A percentile compares a stretch with the other conserved stretches of the same genome.
These are phyloP conservation scores for Chelon auratus DNA, from an alignment of 2,797 vertebrate genomes.

Conservation along the genomic window DNA sequence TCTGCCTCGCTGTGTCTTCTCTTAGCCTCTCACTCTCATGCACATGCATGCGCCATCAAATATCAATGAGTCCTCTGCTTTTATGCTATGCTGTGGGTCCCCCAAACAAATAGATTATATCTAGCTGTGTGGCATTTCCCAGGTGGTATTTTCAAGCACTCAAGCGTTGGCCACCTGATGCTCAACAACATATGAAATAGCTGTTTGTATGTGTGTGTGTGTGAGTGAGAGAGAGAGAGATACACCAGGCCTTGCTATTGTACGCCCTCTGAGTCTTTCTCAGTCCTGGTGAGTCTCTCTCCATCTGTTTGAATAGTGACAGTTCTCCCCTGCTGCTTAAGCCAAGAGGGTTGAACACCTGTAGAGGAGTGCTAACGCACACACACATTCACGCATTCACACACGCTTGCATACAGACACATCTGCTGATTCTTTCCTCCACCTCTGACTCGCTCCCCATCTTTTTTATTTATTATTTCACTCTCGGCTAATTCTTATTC, in stretches of 20 bases:
- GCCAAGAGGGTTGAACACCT: constrained; percentile 35
- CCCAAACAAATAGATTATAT: constrained; percentile 69
- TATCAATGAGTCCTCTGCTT: constrained; percentile 54
- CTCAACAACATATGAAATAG: constrained; percentile 52
- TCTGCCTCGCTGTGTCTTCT: not conserved
- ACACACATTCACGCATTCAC: not conserved
- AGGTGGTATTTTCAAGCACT: constrained; percentile 59
- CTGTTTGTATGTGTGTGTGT: constrained; percentile 26
- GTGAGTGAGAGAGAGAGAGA: constrained; percentile 14
- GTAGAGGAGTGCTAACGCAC: constrained; percentile 17
- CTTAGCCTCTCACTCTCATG: not conserved
- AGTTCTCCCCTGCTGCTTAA: constrained; percentile 30
- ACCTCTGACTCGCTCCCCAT: constrained; percentile 12
- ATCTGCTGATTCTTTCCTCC: constrained; percentile 11
- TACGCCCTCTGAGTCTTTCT: constrained; percentile 40
- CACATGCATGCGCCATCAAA: constrained; percentile 47
- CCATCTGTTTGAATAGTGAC: constrained; percentile 54
- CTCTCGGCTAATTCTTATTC: constrained; percentile 39
- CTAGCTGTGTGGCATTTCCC: constrained; percentile 64
- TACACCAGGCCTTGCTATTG: constrained; percentile 4
- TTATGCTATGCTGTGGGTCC: constrained; percentile 30
- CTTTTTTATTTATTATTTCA: constrained; percentile 8
- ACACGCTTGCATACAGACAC: constrained; percentile 5
- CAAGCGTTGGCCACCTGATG: constrained; percentile 67
- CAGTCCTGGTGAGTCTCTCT: constrained; percentile 27